These are phyloP conservation scores for Lasioglossum baleicum DNA, from an alignment of 1,140 invertebrate genomes.

Conservation along the genomic window DNA sequence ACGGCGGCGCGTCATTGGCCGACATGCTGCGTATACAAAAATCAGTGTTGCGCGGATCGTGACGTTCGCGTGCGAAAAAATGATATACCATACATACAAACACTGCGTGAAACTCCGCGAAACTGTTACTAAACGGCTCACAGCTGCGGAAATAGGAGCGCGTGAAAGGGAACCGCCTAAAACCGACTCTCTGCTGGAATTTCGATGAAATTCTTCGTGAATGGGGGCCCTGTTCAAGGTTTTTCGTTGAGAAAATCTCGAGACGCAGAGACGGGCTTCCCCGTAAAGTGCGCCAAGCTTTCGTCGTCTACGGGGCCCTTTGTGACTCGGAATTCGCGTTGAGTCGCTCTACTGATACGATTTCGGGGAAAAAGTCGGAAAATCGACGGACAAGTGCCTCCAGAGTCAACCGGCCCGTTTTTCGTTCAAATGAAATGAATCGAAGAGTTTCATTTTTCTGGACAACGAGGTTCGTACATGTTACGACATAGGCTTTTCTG, in stretches of 20 bases:
- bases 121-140: not conserved
- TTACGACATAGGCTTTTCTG: too few species aligned
- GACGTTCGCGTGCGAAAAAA: not conserved
- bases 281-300: not conserved
- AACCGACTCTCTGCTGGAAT: constrained; percentile 43
- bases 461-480: too few species aligned
- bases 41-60: not conserved
- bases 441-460: too few species aligned
- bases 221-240: constrained; percentile 66
- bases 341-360: too few species aligned
- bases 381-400: too few species aligned
- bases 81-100: too few species aligned
- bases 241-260: constrained; percentile 46
- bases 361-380: too few species aligned
- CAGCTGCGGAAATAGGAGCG: constrained; percentile 18
- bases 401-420: too few species aligned
- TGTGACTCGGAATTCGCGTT: too few species aligned
- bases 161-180: constrained; percentile 40
- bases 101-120: not conserved
- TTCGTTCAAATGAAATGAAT: too few species aligned
- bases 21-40: not conserved
- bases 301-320: too few species aligned
- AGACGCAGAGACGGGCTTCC: not conserved
- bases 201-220: constrained; percentile 65
- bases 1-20: not conserved